Conservation (phyloP, 2,888 invertebrate genomes). For the Callimorpha dominula region DNA sequence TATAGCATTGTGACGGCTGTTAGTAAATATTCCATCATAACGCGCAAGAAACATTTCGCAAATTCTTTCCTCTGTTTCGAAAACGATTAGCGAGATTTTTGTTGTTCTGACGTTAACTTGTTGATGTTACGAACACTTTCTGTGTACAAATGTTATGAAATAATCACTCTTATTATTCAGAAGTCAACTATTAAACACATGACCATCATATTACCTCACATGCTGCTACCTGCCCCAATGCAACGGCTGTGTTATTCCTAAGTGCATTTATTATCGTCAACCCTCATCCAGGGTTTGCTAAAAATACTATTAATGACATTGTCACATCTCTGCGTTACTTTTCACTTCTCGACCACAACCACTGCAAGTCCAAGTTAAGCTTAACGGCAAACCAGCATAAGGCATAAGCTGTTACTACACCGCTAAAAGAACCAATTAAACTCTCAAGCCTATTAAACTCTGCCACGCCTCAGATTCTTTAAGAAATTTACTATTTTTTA, state of each 20-base stretch:
- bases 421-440: too few species aligned
- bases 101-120: conserved; percentile 14
- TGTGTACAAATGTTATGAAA: conserved; percentile 9
- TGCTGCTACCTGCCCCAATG: neutral
- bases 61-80: conserved; percentile 42
- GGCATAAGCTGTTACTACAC: neutral
- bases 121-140: conserved; percentile 21
- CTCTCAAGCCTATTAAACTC: neutral
- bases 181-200: too few species aligned
- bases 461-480: neutral
- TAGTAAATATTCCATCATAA: conserved; percentile 52
- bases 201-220: neutral
- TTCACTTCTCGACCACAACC: neutral
- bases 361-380: neutral
- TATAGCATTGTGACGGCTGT: conserved; percentile 50
- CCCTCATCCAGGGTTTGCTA: neutral
- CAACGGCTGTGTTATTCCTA: neutral
- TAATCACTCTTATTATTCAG: neutral
- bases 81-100: conserved; percentile 43
- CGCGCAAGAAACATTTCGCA: conserved; percentile 41
- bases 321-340: neutral
- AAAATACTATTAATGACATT: neutral
- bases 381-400: neutral
- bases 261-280: neutral
- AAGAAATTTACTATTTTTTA: neutral